Conservation (phyloP, 2,888 invertebrate genomes). For the Chouioia cunea region DNA sequence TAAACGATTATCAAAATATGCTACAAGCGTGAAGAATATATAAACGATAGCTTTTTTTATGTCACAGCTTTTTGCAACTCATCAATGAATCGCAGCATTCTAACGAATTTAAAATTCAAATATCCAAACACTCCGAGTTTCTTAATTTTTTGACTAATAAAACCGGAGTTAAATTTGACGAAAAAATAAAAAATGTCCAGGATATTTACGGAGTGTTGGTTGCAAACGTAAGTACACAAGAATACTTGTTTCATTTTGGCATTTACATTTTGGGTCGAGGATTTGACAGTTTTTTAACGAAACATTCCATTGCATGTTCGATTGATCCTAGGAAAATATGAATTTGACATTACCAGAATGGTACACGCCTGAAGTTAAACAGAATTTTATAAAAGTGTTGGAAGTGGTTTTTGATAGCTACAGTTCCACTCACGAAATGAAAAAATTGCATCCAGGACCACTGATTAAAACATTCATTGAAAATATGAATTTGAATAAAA, state of each 20-base stretch:
- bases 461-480: constrained; percentile 2
- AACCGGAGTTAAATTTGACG: neutral
- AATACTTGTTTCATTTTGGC: too few relatives aligned
- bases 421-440: neutral
- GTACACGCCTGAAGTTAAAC: neutral
- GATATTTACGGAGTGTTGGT: neutral
- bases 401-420: neutral
- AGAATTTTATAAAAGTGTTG: neutral
- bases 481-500: constrained; percentile 10
- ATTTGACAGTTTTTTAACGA: neutral
- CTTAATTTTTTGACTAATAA: neutral
- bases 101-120: too few relatives aligned
- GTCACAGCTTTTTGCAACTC: too few relatives aligned
- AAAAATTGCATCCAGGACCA: neutral
- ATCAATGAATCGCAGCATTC: too few relatives aligned
- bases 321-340: neutral
- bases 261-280: too few relatives aligned
- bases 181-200: neutral
- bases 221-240: neutral
- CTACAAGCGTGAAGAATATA: neutral
- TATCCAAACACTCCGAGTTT: neutral
- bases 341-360: constrained; percentile 3
- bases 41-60: neutral
- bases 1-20: neutral
- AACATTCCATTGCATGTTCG: neutral